Conservation (phyloP, 1,140 invertebrate genomes). For the Polyergus mexicanus region DNA sequence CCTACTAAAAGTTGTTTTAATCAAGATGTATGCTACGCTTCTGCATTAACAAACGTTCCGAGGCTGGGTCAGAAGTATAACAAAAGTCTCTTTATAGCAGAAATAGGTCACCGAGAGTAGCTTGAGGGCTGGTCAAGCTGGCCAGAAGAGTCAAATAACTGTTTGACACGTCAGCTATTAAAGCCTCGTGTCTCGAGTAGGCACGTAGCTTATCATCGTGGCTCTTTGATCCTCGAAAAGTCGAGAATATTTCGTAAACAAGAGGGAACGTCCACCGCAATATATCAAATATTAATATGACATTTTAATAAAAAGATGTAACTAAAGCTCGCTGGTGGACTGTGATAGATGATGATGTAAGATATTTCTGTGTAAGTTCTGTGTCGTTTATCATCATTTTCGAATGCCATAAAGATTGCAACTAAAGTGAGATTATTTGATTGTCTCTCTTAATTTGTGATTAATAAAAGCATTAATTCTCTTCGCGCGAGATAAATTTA, state of each 20-base stretch:
- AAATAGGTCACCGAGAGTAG: constrained; percentile 45
- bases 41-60: constrained; percentile 3
- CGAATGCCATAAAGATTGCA: not conserved
- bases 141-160: constrained; percentile 52
- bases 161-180: constrained; percentile 46
- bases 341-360: constrained; percentile 48
- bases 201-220: not conserved
- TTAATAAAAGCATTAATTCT: not conserved
- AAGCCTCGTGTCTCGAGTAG: constrained; percentile 15
- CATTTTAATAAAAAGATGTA: constrained; percentile 35
- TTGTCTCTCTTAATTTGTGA: constrained; percentile 7
- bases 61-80: constrained; percentile 26
- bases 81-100: constrained; percentile 42
- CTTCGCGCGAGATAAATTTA: not conserved
- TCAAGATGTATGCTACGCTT: not conserved
- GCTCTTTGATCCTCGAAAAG: constrained; percentile 23
- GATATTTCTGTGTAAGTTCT: not conserved
- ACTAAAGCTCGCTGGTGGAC: not conserved
- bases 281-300: constrained; percentile 28
- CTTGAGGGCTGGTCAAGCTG: constrained; percentile 36
- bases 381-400: constrained; percentile 34
- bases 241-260: constrained; percentile 2
- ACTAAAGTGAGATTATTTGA: constrained; percentile 13
- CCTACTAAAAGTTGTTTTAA: not conserved
- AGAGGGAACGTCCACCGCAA: not conserved